Percentiles rank a stretch among this genome's conserved stretches.
Conservation (phyloP, 2,888 invertebrate genomes). For the Phlogophora meticulosa region DNA sequence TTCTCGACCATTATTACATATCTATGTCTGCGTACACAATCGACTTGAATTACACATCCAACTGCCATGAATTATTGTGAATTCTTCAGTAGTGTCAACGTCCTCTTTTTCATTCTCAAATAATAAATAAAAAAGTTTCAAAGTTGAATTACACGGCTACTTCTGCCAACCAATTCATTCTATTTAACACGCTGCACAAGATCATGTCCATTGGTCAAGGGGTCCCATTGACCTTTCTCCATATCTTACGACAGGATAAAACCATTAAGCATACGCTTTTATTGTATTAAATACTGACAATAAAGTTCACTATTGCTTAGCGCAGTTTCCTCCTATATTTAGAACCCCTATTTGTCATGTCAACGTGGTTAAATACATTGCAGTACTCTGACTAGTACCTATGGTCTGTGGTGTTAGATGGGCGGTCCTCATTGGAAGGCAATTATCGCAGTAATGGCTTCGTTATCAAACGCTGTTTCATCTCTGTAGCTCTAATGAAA, state of each 20-base stretch:
- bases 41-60: slow-evolving; percentile 21
- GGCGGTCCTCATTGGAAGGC: slow-evolving; percentile 75
- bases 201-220: slow-evolving; percentile 36
- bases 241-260: slow-evolving; percentile 68
- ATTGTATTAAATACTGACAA: slow-evolving; percentile 31
- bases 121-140: slow-evolving; percentile 1
- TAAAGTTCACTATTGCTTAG: slow-evolving; percentile 43
- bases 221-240: slow-evolving; percentile 57
- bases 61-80: slow-evolving; percentile 2
- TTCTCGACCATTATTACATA: slow-evolving; percentile 55
- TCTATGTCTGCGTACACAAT: slow-evolving; percentile 51
- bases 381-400: slow-evolving; percentile 57
- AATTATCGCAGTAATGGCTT: slow-evolving; percentile 85
- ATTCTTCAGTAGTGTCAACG: slow-evolving; percentile 8
- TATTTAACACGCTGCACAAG: slow-evolving; percentile 33
- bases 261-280: slow-evolving; percentile 70
- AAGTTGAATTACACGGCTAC: background rate
- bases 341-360: slow-evolving; percentile 67
- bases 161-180: slow-evolving; percentile 38
- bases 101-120: slow-evolving; percentile 13
- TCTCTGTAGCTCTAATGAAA: slow-evolving; percentile 77
- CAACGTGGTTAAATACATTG: slow-evolving; percentile 63
- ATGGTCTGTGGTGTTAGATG: slow-evolving; percentile 68
- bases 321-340: slow-evolving; percentile 55
- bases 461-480: slow-evolving; percentile 83